These are phyloP conservation scores for Chamaea fasciata DNA, from an alignment of 2,113 vertebrate genomes.

Conservation along the genomic window DNA sequence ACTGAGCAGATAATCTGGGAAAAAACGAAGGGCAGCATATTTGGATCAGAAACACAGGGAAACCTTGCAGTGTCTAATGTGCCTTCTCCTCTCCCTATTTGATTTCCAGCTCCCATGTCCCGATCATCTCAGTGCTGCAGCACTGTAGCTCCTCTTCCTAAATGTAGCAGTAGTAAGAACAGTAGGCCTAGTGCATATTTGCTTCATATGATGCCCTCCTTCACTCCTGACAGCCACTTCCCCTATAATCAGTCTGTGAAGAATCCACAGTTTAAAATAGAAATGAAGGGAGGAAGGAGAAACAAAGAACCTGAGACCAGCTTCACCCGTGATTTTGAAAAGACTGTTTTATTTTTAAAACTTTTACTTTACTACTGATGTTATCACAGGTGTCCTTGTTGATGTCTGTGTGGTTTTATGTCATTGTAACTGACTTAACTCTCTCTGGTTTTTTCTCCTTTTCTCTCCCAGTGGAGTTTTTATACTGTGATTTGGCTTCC, in stretches of 20 bases:
- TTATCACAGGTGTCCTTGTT: background rate
- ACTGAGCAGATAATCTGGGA: background rate
- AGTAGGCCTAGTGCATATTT: background rate
- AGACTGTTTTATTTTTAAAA: background rate
- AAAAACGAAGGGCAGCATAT: background rate
- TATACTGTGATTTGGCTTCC: conserved; percentile 86
- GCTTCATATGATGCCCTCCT: accelerated
- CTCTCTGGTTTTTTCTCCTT: background rate
- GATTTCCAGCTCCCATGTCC: background rate
- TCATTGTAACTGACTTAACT: background rate
- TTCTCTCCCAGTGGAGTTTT: conserved; percentile 80
- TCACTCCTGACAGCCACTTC: background rate
- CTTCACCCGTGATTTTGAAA: background rate
- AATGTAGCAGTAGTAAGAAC: background rate
- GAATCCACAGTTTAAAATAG: background rate
- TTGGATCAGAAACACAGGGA: background rate
- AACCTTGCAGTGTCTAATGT: background rate
- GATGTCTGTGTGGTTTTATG: background rate
- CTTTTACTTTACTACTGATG: background rate
- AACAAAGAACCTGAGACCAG: background rate
- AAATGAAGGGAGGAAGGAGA: background rate
- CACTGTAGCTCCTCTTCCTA: background rate
- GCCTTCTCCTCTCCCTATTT: background rate
- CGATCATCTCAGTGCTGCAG: background rate
- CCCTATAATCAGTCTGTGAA: background rate